Conservation (phyloP, 2,888 invertebrate species). For the Pandemis heparana region DNA sequence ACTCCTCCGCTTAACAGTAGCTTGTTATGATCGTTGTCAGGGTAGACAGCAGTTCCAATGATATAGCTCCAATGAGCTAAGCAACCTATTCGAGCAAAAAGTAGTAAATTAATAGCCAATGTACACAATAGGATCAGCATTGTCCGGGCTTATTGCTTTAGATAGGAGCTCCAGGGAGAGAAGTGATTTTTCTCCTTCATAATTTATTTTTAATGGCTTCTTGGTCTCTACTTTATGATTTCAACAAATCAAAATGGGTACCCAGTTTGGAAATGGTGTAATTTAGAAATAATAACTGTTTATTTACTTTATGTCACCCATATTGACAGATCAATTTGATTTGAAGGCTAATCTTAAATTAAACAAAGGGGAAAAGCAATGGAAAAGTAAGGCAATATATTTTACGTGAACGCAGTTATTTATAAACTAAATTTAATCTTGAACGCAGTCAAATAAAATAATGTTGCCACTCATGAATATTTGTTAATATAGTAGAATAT, state of each 20-base stretch:
- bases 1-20: constrained; percentile 21
- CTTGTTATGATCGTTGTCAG: constrained; percentile 17
- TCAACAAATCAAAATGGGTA: not conserved
- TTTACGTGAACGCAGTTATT: not conserved
- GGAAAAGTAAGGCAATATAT: not conserved
- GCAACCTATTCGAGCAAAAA: constrained; percentile 34
- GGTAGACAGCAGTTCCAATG: constrained; percentile 38
- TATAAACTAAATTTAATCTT: not conserved
- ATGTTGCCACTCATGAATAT: not conserved
- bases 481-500: not conserved
- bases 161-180: not conserved
- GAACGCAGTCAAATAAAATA: not conserved
- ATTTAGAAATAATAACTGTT: not conserved
- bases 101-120: constrained; percentile 20
- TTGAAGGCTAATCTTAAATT: not conserved
- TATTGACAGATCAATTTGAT: not conserved
- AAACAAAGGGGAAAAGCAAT: not conserved
- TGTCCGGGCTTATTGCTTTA: not conserved
- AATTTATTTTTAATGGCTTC: not conserved
- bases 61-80: constrained; percentile 44
- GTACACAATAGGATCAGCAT: constrained; percentile 26
- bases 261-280: not conserved
- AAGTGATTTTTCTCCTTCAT: not conserved
- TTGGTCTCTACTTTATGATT: not conserved
- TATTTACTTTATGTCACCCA: not conserved